These are phyloP conservation scores for Agrypnia vestita DNA, from an alignment of 1,140 invertebrate species.

Conservation along the genomic window DNA sequence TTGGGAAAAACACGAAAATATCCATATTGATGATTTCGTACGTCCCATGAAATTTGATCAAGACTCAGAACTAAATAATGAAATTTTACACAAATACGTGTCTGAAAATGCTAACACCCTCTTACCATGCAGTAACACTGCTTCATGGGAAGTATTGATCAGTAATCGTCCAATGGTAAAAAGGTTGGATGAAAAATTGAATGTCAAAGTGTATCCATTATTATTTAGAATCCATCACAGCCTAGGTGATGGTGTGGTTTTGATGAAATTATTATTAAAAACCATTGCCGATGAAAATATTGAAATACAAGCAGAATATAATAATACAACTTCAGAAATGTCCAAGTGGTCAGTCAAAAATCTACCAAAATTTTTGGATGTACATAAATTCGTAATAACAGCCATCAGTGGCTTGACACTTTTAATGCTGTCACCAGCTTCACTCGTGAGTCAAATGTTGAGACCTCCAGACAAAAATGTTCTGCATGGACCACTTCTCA, in stretches of 20 bases:
- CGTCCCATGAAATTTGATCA: slow-evolving; percentile 65
- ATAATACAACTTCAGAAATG: too few relatives aligned
- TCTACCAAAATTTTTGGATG: too few relatives aligned
- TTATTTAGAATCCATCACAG: slow-evolving; percentile 73
- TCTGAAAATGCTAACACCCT: slow-evolving; percentile 65
- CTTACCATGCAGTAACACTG: slow-evolving; percentile 68
- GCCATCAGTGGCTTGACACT: not conserved
- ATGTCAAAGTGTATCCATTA: slow-evolving; percentile 66
- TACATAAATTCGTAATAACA: too few relatives aligned
- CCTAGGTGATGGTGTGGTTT: slow-evolving; percentile 71
- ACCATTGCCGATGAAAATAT: slow-evolving; percentile 65
- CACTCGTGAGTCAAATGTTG: slow-evolving; percentile 65
- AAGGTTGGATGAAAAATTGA: slow-evolving; percentile 46
- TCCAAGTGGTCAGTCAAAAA: too few relatives aligned
- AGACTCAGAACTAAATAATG: slow-evolving; percentile 62
- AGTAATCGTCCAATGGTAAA: slow-evolving; percentile 65
- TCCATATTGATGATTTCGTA: slow-evolving; percentile 68
- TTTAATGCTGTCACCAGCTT: slow-evolving; percentile 24
- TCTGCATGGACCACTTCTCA: slow-evolving; percentile 66
- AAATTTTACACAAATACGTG: slow-evolving; percentile 65
- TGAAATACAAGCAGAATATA: slow-evolving; percentile 52
- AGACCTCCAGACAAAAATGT: slow-evolving; percentile 65
- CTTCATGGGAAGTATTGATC: slow-evolving; percentile 72
- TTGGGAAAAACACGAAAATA: slow-evolving; percentile 67
- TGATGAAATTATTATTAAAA: slow-evolving; percentile 70